A percentile compares a stretch with the other conserved stretches of the same genome.
phyloP scores from a whole-genome alignment of 2,113 vertebrate species.

The Clupea harengus region DNA sequence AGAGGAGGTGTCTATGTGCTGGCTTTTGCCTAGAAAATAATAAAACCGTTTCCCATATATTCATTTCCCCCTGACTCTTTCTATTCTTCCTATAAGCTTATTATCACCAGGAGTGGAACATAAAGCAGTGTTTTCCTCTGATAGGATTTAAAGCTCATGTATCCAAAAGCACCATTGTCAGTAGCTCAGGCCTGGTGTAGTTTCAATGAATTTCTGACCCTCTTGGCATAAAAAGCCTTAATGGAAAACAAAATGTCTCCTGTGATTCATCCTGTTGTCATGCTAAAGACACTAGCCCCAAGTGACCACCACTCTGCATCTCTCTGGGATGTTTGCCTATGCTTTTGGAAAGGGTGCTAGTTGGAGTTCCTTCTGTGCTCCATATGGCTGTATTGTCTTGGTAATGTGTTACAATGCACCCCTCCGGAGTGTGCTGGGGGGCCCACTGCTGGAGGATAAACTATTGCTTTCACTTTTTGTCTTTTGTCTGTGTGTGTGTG shows the following conservation, averaged over 20 bases:
- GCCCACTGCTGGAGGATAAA: conserved; percentile 75
- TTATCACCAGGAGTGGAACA: conserved; percentile 66
- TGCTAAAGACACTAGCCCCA: conserved; percentile 72
- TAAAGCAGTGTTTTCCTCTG: conserved; percentile 60
- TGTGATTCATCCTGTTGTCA: conserved; percentile 78
- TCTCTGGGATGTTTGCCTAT: conserved; percentile 75
- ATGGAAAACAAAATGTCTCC: conserved; percentile 67
- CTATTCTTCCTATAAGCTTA: conserved; percentile 60
- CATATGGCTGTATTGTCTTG: conserved; percentile 88
- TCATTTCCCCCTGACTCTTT: conserved; percentile 58
- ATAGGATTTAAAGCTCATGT: conserved; percentile 66
- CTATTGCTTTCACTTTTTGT: conserved; percentile 76
- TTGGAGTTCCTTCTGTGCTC: conserved; percentile 84
- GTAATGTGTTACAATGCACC: conserved; percentile 78
- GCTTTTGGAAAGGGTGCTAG: conserved; percentile 70
- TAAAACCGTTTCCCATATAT: conserved; percentile 61
- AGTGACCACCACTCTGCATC: conserved; percentile 71
- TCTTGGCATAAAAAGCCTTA: conserved; percentile 64
- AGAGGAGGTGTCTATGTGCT: not conserved
- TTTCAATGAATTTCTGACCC: conserved; percentile 67
- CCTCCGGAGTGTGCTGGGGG: conserved; percentile 62
- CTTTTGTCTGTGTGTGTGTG: conserved; percentile 35
- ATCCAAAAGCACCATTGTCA: conserved; percentile 73
- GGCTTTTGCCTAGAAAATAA: conserved; percentile 31
- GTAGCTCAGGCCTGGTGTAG: conserved; percentile 73